Evolutionary conservation across 2,797 vertebrate species (phyloP), one percentile per base, ranked within the genome.

Genomic region (Bucorvus abyssinicus): DNA sequence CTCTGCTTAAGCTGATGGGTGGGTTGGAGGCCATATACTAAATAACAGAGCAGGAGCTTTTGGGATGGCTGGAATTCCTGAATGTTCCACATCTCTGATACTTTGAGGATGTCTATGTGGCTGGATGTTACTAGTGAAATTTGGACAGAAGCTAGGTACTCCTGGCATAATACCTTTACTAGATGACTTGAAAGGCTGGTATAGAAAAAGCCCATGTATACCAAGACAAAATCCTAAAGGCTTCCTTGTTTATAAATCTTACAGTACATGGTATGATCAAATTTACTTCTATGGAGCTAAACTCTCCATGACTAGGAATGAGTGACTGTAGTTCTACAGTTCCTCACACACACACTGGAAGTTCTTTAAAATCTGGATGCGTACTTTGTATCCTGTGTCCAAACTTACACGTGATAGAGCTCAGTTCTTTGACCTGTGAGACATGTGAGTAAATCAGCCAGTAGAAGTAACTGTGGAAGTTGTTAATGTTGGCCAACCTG

Each of bases 111-210:
- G 24, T 74, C 74, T 64, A 56, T 1, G 1, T 42, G 14, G 20
- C 6, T 42, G 42, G 20, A 42, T 1, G 27, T 50, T 36, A 45
- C 12, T 32, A 85, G 6, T 55, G 22, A 64, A 64, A 47, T 65
- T 30, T 50, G 13, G 19, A 60, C 0, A 0, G 6, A 69, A 3
- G 7, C 16, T 73, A 6, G 15, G 15, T 69, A 32, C 5, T 45
- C 19, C 29, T 70, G 49, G 2, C 16, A 13, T 61, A 26, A 3
- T 8, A 69, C 4, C 12, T 45, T 67, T 16, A 63, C 12, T 64
- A 8, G 8, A 16, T 29, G 30, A n/a, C 4, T 63, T 40, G 42
- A 55, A 20, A 49, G 15, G 14, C 23, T 61, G 13, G 8, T 49
- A 27, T 26, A 34, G 23, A 76, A 61, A 27, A 22, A 76, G 23